Evolutionary conservation across 2,888 invertebrate species (phyloP).

Genomic region (Rugalucina vietnamica): DNA sequence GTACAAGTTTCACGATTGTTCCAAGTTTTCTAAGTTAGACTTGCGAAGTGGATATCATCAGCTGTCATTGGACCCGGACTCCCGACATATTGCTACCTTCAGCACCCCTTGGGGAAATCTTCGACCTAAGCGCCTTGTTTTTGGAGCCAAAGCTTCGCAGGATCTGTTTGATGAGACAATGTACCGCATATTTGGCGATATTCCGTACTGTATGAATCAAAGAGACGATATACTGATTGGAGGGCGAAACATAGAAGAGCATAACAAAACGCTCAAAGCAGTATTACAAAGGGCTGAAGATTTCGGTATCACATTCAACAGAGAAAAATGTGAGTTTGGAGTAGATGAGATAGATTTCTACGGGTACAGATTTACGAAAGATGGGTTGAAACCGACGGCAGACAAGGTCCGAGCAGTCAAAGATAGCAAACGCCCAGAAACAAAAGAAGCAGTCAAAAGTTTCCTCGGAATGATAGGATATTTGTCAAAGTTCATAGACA

Average conservation of each 20-base stretch:
- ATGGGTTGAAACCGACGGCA: slow-evolving; percentile 28
- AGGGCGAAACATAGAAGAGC: slow-evolving; percentile 20
- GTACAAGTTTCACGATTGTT: slow-evolving; percentile 27
- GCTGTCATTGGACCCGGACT: slow-evolving; percentile 2
- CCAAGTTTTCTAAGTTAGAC: slow-evolving; percentile 21
- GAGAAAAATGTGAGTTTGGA: slow-evolving; percentile 33
- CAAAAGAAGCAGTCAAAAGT: slow-evolving; percentile 31
- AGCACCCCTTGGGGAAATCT: slow-evolving; percentile 26
- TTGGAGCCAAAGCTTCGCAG: slow-evolving; percentile 38
- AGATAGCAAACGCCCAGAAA: slow-evolving; percentile 26
- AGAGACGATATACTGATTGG: slow-evolving; percentile 4
- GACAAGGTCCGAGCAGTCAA: slow-evolving; percentile 27
- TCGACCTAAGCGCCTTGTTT: slow-evolving; percentile 23
- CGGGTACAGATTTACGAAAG: slow-evolving; percentile 31
- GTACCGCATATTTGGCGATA: slow-evolving; percentile 5
- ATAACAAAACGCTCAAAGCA: slow-evolving; percentile 28
- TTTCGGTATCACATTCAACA: slow-evolving; percentile 30
- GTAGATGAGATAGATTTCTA: slow-evolving; percentile 25
- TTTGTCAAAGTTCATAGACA: slow-evolving; percentile 36
- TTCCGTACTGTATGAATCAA: slow-evolving; percentile 7
- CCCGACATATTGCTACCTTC: not conserved
- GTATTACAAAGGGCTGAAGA: slow-evolving; percentile 34
- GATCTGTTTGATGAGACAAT: slow-evolving; percentile 13
- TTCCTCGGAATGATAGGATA: slow-evolving; percentile 33
- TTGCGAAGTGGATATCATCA: not conserved